Conservation (phyloP, 2,797 vertebrate genomes). For the Myotis planiceps region DNA sequence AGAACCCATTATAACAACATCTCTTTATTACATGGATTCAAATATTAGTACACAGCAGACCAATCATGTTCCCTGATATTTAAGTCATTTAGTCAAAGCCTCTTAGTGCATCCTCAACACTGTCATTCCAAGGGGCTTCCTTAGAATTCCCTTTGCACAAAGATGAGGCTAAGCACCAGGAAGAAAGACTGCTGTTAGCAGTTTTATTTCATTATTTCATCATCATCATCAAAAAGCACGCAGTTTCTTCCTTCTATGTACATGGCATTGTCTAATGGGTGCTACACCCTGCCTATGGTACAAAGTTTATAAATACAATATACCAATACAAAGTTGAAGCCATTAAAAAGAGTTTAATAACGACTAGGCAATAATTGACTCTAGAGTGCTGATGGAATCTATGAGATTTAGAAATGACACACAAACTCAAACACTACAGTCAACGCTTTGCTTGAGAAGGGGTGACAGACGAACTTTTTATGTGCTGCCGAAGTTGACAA, state of each 20-base stretch:
- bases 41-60: slow-evolving; percentile 24
- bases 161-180: slow-evolving; percentile 65
- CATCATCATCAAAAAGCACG: slow-evolving; percentile 20
- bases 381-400: slow-evolving; percentile 23
- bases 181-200: slow-evolving; percentile 54
- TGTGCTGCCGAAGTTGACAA: background rate
- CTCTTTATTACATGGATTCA: slow-evolving; percentile 72
- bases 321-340: slow-evolving; percentile 74
- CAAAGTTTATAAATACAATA: slow-evolving; percentile 78
- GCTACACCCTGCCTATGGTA: slow-evolving; percentile 57
- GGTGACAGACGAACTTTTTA: background rate
- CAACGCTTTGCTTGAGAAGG: slow-evolving; percentile 38
- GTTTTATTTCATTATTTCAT: slow-evolving; percentile 15
- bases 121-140: slow-evolving; percentile 30
- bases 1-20: slow-evolving; percentile 57
- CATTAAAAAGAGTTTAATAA: slow-evolving; percentile 74
- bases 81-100: slow-evolving; percentile 26
- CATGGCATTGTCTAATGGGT: slow-evolving; percentile 44
- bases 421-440: slow-evolving; percentile 27
- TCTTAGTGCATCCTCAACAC: background rate
- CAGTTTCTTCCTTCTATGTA: slow-evolving; percentile 31
- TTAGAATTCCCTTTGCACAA: background rate
- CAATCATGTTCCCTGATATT: slow-evolving; percentile 49
- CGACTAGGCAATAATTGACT: slow-evolving; percentile 45
- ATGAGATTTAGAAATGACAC: slow-evolving; percentile 59